Conservation (phyloP, 2,797 vertebrate species). For the Sandelia bainsii region DNA sequence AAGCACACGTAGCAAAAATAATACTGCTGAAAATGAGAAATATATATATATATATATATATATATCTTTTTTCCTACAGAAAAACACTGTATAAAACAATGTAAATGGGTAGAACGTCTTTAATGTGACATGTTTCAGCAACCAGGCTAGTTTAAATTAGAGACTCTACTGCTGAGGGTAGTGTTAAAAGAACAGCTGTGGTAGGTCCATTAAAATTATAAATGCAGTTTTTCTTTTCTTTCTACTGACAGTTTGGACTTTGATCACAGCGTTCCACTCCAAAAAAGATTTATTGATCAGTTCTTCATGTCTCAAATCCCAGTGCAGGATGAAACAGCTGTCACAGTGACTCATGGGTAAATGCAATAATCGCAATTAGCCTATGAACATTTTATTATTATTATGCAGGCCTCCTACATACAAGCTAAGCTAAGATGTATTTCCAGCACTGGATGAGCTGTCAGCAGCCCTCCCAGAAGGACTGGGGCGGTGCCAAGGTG, state of each 20-base stretch:
- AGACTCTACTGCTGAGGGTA: background rate
- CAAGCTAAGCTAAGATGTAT: conserved; percentile 1
- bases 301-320: conserved; percentile 2
- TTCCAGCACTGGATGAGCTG: conserved; percentile 7
- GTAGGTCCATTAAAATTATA: conserved; percentile 17
- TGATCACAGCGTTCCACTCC: background rate
- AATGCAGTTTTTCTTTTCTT: conserved; percentile 5
- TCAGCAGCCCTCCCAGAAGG: conserved; percentile 9
- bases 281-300: background rate
- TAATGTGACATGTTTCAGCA: background rate
- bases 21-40: too few species aligned
- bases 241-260: background rate
- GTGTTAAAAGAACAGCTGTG: background rate
- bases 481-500: background rate
- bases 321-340: conserved; percentile 1
- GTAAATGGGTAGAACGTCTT: too few species aligned
- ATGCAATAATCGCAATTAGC: conserved; percentile 16
- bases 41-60: too few species aligned
- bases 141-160: background rate
- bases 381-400: conserved; percentile 17
- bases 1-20: too few species aligned
- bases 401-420: background rate
- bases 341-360: conserved; percentile 17
- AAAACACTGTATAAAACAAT: background rate
- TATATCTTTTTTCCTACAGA: too few species aligned